Conservation (phyloP, 1,140 invertebrate genomes). For the Neodiprion virginianus region DNA sequence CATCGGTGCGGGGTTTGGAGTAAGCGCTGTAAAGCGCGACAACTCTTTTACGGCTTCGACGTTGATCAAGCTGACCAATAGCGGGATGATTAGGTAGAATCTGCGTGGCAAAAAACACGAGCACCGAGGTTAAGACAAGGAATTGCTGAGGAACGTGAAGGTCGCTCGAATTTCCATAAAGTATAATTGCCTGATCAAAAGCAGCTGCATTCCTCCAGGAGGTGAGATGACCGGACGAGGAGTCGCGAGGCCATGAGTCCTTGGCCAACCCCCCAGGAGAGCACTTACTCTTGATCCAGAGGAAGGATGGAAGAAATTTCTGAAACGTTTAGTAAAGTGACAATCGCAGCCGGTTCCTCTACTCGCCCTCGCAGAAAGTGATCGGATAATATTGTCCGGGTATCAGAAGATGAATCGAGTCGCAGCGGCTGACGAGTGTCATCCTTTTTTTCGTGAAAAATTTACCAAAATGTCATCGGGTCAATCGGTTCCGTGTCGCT, state of each 20-base stretch:
- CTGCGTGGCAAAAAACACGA: conserved; percentile 18
- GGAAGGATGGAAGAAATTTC: background rate
- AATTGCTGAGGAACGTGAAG: too few species aligned
- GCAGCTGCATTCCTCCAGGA: conserved; percentile 40
- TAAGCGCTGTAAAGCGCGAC: background rate
- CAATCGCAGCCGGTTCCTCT: background rate
- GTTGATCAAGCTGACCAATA: conserved; percentile 35
- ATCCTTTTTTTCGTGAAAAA: background rate
- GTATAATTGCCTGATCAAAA: conserved; percentile 27
- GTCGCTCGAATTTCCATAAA: background rate
- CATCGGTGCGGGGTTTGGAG: background rate
- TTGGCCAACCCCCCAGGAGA: conserved; percentile 7
- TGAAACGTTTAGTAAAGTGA: background rate
- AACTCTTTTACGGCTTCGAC: conserved; percentile 12
- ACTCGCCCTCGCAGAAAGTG: background rate
- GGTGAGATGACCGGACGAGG: conserved; percentile 24
- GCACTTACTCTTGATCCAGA: background rate
- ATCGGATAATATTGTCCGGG: too few species aligned
- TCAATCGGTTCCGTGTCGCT: background rate
- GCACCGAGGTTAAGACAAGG: background rate
- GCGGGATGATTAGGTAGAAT: conserved; percentile 36
- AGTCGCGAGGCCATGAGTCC: conserved; percentile 32
- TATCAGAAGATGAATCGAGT: background rate
- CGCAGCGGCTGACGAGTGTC: background rate
- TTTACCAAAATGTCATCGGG: conserved; percentile 2